Base-by-base conservation (phyloP, 2,888 invertebrate genomes). In the Trisateles emortualis region DNA sequence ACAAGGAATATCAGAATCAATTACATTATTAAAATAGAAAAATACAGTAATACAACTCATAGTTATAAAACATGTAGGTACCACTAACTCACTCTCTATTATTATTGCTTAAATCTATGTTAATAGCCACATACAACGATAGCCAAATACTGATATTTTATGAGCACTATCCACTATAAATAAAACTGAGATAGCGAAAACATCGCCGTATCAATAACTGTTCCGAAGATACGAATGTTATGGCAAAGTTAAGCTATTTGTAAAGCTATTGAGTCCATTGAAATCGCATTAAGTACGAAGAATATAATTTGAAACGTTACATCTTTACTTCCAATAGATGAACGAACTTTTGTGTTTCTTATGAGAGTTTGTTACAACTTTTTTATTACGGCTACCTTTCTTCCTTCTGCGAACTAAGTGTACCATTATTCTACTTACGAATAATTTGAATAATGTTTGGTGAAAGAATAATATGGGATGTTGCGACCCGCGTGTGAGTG, bases 371-470 rank as follows among this genome's bases (percentile, higher is more conserved):
- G 22, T 51, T 61, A 60, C 52, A 65, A 52, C 52, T 64, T 63
- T 42, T 53, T 52, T 52, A 46, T 63, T 52, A 33, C 33, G 13
- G 14, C 30, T 50, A 16, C 59, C 50, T 59, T 46, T 29, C 22
- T 44, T n/a, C n/a, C n/a, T n/a, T n/a, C n/a, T 50, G 33, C 16
- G 29, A 36, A 61, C 46, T 63, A 60, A 63, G 65, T 65, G 63
- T 60, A 52, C 49, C 55, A 48, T 59, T 55, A 65, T 46, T 38
- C 60, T 40, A 63, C 63, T 63, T 59, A 59, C 24, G 46, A 48
- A 43, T 61, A 52, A 65, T 60, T 64, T 64, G 40, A 65, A 61
- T 65, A 56, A 64, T 60, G 66, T 47, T 52, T 50, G 54, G 46
- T 17, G 33, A 32, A 52, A 64, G 61, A 52, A 65, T 48, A 54